Evolutionary conservation across 1,140 invertebrate species (phyloP).

Genomic region (Drosophila subobscura): DNA sequence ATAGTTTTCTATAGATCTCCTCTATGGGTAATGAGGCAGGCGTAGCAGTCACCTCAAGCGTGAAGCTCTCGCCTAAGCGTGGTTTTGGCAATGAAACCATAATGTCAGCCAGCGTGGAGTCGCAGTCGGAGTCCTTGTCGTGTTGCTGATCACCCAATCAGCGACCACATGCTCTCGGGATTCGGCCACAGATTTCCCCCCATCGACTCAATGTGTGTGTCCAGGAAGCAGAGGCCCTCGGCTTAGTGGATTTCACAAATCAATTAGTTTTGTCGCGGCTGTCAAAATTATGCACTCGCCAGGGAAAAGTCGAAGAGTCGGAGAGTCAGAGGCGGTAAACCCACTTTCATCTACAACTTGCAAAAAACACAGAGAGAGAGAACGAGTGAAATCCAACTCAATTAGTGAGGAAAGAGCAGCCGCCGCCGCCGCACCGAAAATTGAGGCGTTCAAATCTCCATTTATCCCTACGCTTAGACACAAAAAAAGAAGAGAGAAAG

Average conservation of each 20-base stretch:
- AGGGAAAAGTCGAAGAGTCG: constrained; percentile 56
- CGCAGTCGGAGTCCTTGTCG: constrained; percentile 17
- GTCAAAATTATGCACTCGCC: constrained; percentile 8
- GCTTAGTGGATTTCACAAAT: constrained; percentile 9
- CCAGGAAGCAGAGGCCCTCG: constrained; percentile 16
- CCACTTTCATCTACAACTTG: constrained; percentile 64
- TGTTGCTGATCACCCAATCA: constrained; percentile 53
- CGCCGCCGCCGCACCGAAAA: constrained; percentile 35
- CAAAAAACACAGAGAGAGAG: constrained; percentile 36
- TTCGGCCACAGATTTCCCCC: neutral
- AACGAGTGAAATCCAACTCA: constrained; percentile 69
- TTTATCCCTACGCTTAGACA: constrained; percentile 62
- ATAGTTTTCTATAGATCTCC: constrained; percentile 12
- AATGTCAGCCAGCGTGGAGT: constrained; percentile 73
- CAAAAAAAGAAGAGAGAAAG: constrained; percentile 13
- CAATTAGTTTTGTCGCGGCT: constrained; percentile 24
- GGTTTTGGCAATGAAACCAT: constrained; percentile 80
- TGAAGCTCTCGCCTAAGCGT: constrained; percentile 71
- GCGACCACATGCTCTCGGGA: constrained; percentile 49
- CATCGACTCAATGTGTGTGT: constrained; percentile 22
- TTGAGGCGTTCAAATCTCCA: constrained; percentile 78
- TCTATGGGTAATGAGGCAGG: constrained; percentile 41
- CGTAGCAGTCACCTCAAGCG: constrained; percentile 46
- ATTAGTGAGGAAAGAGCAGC: constrained; percentile 55
- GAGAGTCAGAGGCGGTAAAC: constrained; percentile 42